Evolutionary conservation across 2,888 invertebrate genomes (phyloP), one percentile per base, ranked within the genome.

Genomic region (Crossocerus cetratus): DNA sequence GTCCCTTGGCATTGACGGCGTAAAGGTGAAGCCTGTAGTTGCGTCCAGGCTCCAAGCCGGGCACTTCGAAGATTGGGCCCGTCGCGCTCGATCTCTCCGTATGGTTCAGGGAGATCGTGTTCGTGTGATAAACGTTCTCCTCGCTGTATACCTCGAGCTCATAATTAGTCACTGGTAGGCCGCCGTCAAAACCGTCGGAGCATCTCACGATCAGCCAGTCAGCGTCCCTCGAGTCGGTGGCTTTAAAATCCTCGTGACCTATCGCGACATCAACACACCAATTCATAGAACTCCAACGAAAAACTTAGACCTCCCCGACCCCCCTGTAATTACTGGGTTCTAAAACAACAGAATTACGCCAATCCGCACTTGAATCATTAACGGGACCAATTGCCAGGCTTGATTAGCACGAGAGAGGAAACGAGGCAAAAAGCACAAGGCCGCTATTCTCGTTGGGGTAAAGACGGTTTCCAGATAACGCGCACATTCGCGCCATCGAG

Each of bases 131-230:
- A 65, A 84, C 85, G 76, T 83, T 89, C 69, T 89, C 89, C 70
- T 89, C 89, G 69, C 83, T 87, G 79, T 88, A 89, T 58, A 89
- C 83, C 75, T 88, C 88, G n/a, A 88, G 76, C 72, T 88, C 88
- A 75, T 87, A 88, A 78, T 87, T 86, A 69, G 94, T 94, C 91
- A 97, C 96, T 2, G 96, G 96, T 65, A 97, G 92, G 13, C 97
- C 97, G 60, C 97, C 97, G 86, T 96, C 96, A 90, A 96, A 96
- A 86, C 96, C 95, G 91, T 97, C 97, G 66, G 94, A 93, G 90
- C 97, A 97, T 83, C 96, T 96, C 66, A 97, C 96, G 90, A 95
- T 95, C 76, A 97, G 89, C 2, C 96, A 95, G 88, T 97, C 96
- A 77, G 94, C 85, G 63, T 88, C 88, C 45, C 86, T 78, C n/a